Evolutionary conservation across 23 tunicate genomes (phyloP).

Genomic region (Phallusia fumigata): DNA sequence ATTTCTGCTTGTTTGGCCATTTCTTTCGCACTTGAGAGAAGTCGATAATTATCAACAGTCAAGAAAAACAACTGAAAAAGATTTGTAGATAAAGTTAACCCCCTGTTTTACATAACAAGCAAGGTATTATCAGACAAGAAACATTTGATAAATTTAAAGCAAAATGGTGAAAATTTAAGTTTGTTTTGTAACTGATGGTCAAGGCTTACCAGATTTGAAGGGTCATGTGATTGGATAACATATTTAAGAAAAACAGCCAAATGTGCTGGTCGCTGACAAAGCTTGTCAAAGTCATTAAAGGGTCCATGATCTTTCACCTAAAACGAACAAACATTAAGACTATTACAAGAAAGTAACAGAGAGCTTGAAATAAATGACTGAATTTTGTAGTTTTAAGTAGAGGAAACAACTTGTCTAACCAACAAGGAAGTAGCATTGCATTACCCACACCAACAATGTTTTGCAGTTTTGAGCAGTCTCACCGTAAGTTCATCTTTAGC

Average conservation of each 20-base stretch:
- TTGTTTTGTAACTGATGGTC: too few relatives aligned
- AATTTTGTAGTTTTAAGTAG: not conserved
- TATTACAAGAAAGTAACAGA: not conserved
- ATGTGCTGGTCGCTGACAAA: conserved; percentile 61
- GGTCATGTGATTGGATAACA: conserved; percentile 54
- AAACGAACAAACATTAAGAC: not conserved
- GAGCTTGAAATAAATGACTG: not conserved
- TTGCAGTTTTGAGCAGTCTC: not conserved
- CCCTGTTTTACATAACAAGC: too few relatives aligned
- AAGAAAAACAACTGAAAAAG: conserved; percentile 55
- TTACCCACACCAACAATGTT: not conserved
- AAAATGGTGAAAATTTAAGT: not conserved
- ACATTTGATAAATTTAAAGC: too few relatives aligned
- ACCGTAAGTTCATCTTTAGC: conserved; percentile 26
- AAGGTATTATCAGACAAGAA: too few relatives aligned
- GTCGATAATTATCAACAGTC: conserved; percentile 56
- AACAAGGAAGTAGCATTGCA: conserved; percentile 7
- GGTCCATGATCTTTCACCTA: conserved; percentile 79
- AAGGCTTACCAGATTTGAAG: conserved; percentile 54
- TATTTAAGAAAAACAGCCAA: conserved; percentile 78
- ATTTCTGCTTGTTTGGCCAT: conserved; percentile 47
- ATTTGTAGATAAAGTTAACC: too few relatives aligned
- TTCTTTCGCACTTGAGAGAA: conserved; percentile 58
- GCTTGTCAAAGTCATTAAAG: conserved; percentile 50
- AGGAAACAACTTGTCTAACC: not conserved